Evolutionary conservation across 2,113 vertebrate species (phyloP).

Genomic region (Pangasianodon hypophthalmus): DNA sequence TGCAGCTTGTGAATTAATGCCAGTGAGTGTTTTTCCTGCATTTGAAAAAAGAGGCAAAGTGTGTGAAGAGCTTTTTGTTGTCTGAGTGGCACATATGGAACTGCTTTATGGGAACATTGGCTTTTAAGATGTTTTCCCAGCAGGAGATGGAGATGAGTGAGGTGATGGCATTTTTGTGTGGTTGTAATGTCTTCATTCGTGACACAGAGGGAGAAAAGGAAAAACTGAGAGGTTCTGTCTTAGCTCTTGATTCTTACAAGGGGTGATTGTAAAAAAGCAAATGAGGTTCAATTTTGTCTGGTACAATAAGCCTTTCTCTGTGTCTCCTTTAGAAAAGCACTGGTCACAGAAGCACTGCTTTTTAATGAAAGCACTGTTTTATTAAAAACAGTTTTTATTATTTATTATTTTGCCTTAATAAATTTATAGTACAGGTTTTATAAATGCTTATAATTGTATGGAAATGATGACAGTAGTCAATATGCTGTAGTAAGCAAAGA

Average conservation of each 20-base stretch:
- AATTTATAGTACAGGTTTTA: neutral
- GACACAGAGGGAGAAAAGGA: conserved; percentile 5
- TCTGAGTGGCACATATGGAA: conserved; percentile 67
- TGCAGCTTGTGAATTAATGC: neutral
- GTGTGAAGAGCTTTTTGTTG: conserved; percentile 28
- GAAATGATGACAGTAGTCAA: neutral
- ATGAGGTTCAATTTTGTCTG: neutral
- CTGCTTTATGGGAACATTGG: conserved; percentile 66
- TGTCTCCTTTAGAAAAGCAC: conserved; percentile 10
- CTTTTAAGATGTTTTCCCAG: conserved; percentile 66
- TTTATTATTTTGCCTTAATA: neutral
- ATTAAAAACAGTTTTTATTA: too few relatives aligned
- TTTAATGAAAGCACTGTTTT: conserved; percentile 32
- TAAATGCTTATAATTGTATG: neutral
- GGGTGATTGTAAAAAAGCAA: conserved; percentile 13
- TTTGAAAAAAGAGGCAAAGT: neutral
- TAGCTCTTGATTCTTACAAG: conserved; percentile 27
- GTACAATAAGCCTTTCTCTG: conserved; percentile 33
- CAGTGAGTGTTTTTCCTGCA: neutral
- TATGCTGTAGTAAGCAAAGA: neutral
- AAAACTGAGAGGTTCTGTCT: conserved; percentile 15
- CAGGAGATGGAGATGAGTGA: conserved; percentile 58
- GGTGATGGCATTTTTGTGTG: conserved; percentile 11
- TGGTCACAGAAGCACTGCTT: conserved; percentile 4
- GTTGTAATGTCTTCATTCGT: conserved; percentile 31